Conservation (phyloP, 92 coral and sea anemone genomes). For the Bergia sp. region DNA sequence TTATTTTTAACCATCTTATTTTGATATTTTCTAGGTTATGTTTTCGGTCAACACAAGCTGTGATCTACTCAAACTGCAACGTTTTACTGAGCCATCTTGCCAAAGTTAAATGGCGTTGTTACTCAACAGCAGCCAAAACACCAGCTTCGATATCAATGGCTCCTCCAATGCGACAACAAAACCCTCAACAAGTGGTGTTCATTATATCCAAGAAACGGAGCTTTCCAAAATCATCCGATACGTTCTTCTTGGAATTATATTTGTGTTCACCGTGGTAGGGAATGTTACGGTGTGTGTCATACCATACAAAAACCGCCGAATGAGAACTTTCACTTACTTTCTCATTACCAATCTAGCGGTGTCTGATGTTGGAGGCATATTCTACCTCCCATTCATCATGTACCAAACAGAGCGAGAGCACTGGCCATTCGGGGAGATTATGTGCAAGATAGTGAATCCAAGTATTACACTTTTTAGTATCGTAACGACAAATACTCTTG, state of each 20-base stretch:
- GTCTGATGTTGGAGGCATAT: slow-evolving; percentile 79
- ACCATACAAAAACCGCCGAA: slow-evolving; percentile 72
- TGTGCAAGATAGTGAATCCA: slow-evolving; percentile 89
- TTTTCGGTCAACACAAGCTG: background rate
- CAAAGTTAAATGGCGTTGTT: background rate
- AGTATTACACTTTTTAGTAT: slow-evolving; percentile 74
- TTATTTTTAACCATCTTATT: background rate
- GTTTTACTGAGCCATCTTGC: background rate
- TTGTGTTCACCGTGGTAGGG: slow-evolving; percentile 73
- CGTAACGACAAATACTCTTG: slow-evolving; percentile 82
- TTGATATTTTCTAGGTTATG: background rate
- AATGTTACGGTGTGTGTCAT: slow-evolving; percentile 77
- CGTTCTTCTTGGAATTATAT: slow-evolving; percentile 56
- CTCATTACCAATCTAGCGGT: slow-evolving; percentile 83
- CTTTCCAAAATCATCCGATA: slow-evolving; percentile 66
- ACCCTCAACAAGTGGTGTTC: background rate
- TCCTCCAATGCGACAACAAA: slow-evolving; percentile 22
- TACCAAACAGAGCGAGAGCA: slow-evolving; percentile 36
- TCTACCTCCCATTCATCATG: slow-evolving; percentile 75
- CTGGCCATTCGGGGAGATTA: slow-evolving; percentile 69
- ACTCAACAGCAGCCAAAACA: slow-evolving; percentile 1
- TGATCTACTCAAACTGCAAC: background rate
- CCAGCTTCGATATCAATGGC: background rate
- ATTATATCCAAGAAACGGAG: slow-evolving; percentile 58
- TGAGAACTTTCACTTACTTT: slow-evolving; percentile 85